Evolutionary conservation across 92 coral and sea anemone genomes (phyloP).

Genomic region (Pocillopora grandis): DNA sequence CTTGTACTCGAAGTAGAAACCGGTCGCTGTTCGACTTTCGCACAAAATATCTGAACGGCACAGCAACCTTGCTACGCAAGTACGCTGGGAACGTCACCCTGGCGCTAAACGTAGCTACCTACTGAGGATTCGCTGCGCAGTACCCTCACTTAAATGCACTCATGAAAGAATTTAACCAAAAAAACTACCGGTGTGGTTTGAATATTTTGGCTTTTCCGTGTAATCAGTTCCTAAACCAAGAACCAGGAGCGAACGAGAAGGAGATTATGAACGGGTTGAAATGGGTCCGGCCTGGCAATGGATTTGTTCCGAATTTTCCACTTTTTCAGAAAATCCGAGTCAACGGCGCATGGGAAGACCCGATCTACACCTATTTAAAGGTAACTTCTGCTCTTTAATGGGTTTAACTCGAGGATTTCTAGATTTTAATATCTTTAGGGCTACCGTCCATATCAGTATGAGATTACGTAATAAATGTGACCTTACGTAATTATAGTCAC

Average conservation of each 20-base stretch:
- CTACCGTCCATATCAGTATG: no score
- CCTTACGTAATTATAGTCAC: no score
- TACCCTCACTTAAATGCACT: constrained; percentile 82
- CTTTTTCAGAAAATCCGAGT: constrained; percentile 74
- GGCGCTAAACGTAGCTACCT: constrained; percentile 75
- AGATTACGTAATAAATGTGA: no score
- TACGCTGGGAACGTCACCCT: constrained; percentile 62
- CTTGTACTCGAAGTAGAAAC: background rate
- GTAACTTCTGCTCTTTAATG: constrained; percentile 23
- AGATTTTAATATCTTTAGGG: background rate
- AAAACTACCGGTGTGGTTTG: constrained; percentile 50
- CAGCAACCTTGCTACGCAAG: constrained; percentile 18
- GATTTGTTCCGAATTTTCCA: constrained; percentile 67
- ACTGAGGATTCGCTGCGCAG: constrained; percentile 68
- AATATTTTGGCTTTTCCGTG: constrained; percentile 73
- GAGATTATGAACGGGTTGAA: constrained; percentile 78
- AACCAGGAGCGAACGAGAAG: constrained; percentile 72
- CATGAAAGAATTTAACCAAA: constrained; percentile 15
- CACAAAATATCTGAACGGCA: constrained; percentile 47
- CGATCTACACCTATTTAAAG: constrained; percentile 77
- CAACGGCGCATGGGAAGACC: constrained; percentile 74
- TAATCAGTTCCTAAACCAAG: constrained; percentile 81
- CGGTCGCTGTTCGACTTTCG: constrained; percentile 50
- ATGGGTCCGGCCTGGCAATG: constrained; percentile 82
- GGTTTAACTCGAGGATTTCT: background rate